These are phyloP conservation scores for Lepisosteus oculatus DNA, from an alignment of 2,113 vertebrate species.

Conservation along the genomic window DNA sequence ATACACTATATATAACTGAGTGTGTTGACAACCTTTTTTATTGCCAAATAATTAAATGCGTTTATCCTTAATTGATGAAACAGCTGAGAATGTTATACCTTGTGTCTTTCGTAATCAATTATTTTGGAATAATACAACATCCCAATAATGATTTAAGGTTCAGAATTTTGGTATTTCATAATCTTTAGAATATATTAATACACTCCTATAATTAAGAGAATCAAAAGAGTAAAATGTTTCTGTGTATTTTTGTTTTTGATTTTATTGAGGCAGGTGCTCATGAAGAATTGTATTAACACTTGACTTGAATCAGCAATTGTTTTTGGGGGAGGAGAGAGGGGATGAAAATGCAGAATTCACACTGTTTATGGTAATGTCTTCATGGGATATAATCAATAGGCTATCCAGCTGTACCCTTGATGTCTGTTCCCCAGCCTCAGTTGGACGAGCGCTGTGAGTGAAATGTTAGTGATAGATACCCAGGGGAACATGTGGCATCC, in stretches of 20 bases:
- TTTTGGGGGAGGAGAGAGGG: neutral
- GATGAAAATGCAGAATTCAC: constrained; percentile 23
- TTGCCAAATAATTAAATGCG: too few species aligned
- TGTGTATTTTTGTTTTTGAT: constrained; percentile 7
- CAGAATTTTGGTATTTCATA: too few species aligned
- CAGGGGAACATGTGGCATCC: constrained; percentile 39
- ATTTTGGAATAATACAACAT: too few species aligned
- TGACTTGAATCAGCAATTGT: constrained; percentile 6
- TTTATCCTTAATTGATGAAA: too few species aligned
- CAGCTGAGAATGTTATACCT: too few species aligned
- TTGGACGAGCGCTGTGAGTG: constrained; percentile 33
- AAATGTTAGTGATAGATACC: constrained; percentile 36
- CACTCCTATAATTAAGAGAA: too few species aligned
- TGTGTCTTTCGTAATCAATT: too few species aligned
- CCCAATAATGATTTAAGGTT: too few species aligned
- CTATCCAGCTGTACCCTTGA: constrained; percentile 57
- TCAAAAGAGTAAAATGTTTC: neutral
- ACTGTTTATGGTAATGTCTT: constrained; percentile 48
- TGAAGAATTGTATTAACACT: constrained; percentile 8
- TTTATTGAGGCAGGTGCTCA: constrained; percentile 12
- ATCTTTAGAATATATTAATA: too few species aligned
- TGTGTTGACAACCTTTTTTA: too few species aligned
- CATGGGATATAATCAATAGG: constrained; percentile 37
- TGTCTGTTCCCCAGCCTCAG: constrained; percentile 43
- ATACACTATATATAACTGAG: too few species aligned